Evolutionary conservation across 2,797 vertebrate genomes (phyloP), one percentile per base, ranked within the genome.

Genomic region (Malacoctenus gilli): DNA sequence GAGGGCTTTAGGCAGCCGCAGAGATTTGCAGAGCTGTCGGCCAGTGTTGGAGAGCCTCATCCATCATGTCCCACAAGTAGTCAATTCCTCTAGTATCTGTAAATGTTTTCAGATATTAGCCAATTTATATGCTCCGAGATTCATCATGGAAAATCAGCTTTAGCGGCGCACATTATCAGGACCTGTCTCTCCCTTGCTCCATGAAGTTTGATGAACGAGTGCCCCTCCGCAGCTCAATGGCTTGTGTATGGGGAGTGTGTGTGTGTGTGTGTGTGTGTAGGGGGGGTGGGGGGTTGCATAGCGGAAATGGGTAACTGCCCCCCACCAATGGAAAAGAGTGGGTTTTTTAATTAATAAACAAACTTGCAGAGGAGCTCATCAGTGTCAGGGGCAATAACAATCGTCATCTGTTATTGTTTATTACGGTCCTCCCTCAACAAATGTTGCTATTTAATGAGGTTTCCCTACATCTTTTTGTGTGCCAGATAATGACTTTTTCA

Each of bases 31-130:
- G 95, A 97, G 96, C 96, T 96, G 97, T 99, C 97, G 94, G 92
- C 94, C 92, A 90, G 94, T 91, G 92, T 98, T 93, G 94, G 94
- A 93, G 94, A 94, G 95, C 92, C 94, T 95, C 96, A 99, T 99
- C 96, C 95, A 99, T 99, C 97, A 99, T 94, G 94, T 94, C 94
- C 94, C 94, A 95, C 95, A 97, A 99, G 95, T 97, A 98, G 95
- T 98, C 95, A 97, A 97, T 98, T 97, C 95, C 95, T 99, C 95
- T 94, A 98, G 95, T 98, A 98, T 99, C 96, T 98, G 97, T 99
- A 99, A 99, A 99, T 99, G 96, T 99, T 98, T 98, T 98, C 95
- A 98, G 96, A 99, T 99, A 99, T 99, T 98, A 98, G 96, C 97
- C 96, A 99, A 99, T 98, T 98, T 98, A 98, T 98, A 98, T 98